phyloP scores from a whole-genome alignment of 1,140 invertebrate species.

The Piezodorus guildinii region DNA sequence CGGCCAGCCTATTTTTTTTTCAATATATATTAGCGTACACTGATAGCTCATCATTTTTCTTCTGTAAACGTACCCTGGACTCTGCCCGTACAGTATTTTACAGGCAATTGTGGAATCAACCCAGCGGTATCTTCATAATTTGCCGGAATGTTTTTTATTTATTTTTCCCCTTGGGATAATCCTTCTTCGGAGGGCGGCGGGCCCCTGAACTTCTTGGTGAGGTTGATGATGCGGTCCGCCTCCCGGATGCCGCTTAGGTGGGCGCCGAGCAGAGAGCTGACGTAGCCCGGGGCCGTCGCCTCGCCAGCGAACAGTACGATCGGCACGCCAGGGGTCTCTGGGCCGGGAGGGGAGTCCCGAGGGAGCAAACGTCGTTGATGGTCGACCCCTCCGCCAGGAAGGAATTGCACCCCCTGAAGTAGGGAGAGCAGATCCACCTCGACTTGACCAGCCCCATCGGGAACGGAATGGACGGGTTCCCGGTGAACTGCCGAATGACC shows the following conservation, averaged over 20 bases:
- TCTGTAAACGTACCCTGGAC: too few relatives aligned
- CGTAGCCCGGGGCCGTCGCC: conserved; percentile 63
- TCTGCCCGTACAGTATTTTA: too few relatives aligned
- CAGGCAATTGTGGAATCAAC: too few relatives aligned
- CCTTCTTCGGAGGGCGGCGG: neutral
- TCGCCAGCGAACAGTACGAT: conserved; percentile 76
- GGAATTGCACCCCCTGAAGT: conserved; percentile 56
- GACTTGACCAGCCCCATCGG: conserved; percentile 42
- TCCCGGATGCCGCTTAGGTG: conserved; percentile 67
- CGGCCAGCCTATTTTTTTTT: too few relatives aligned
- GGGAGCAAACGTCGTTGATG: conserved; percentile 38
- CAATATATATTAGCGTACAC: too few relatives aligned
- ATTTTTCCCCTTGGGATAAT: too few relatives aligned
- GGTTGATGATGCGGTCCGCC: conserved; percentile 53
- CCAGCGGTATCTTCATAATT: too few relatives aligned
- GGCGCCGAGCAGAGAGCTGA: conserved; percentile 69
- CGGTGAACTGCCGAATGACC: conserved; percentile 6
- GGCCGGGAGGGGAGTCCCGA: conserved; percentile 51
- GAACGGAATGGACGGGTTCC: conserved; percentile 32
- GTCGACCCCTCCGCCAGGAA: conserved; percentile 53
- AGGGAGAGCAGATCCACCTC: conserved; percentile 56
- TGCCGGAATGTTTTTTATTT: too few relatives aligned
- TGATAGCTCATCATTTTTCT: too few relatives aligned
- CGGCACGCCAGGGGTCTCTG: conserved; percentile 41
- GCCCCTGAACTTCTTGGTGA: conserved; percentile 19